These are phyloP conservation scores for Timema podura DNA, from an alignment of 2,888 invertebrate genomes.

Conservation along the genomic window DNA sequence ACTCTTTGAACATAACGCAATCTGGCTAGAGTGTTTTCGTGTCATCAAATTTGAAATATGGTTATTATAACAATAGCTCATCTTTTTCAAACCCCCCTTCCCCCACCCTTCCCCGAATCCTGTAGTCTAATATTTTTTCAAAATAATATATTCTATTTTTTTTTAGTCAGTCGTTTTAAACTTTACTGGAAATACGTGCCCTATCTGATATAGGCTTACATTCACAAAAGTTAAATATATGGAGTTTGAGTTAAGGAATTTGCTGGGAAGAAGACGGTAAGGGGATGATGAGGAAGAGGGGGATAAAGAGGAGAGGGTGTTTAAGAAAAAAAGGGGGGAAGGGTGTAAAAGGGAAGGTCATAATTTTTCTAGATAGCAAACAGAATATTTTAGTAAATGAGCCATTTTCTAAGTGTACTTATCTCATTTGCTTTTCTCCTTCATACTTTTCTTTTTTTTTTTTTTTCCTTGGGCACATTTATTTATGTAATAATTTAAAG, in stretches of 20 bases:
- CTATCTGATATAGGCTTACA: slow-evolving; percentile 11
- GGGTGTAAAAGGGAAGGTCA: slow-evolving; percentile 19
- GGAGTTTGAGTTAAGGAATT: slow-evolving; percentile 17
- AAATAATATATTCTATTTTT: too few relatives aligned
- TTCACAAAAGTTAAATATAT: slow-evolving; percentile 5
- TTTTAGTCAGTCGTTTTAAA: too few relatives aligned
- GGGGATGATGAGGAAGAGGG: slow-evolving; percentile 16
- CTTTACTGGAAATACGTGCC: neutral
- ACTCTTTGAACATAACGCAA: neutral
- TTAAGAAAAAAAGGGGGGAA: neutral
- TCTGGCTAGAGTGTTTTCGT: slow-evolving; percentile 3
- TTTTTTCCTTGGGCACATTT: neutral
- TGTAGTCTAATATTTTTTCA: too few relatives aligned
- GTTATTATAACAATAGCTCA: slow-evolving; percentile 12
- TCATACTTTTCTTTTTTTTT: neutral
- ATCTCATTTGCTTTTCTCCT: slow-evolving; percentile 16
- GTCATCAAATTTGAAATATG: slow-evolving; percentile 14
- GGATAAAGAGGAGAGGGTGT: slow-evolving; percentile 12
- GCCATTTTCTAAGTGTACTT: slow-evolving; percentile 27
- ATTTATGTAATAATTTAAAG: too few relatives aligned
- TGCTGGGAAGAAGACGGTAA: slow-evolving; percentile 7
- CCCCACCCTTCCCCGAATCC: neutral
- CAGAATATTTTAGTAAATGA: slow-evolving; percentile 31
- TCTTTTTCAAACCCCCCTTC: neutral
- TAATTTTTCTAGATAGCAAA: slow-evolving; percentile 30